A percentile compares a stretch with the other conserved stretches of the same genome.
These are phyloP conservation scores for Drosophila robusta DNA, from an alignment of 2,888 invertebrate species.

Conservation along the genomic window DNA sequence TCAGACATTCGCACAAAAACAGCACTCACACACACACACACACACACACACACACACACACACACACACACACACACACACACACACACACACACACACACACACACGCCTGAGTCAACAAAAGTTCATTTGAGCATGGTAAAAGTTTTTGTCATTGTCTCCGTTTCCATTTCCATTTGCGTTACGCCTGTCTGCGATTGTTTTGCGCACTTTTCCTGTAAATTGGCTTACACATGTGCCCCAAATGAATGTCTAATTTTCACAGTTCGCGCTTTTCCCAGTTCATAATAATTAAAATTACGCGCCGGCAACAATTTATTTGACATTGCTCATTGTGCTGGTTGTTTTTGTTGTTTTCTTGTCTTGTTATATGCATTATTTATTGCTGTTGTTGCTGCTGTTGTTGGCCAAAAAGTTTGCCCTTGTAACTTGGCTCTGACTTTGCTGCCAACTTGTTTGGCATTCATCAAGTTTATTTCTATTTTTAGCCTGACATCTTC, in stretches of 20 bases:
- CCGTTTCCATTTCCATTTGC: neutral
- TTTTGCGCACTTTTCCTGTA: slow-evolving; percentile 21
- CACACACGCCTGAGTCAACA: slow-evolving; percentile 41
- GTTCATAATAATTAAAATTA: slow-evolving; percentile 76
- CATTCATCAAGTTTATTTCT: slow-evolving; percentile 71
- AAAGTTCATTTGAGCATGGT: slow-evolving; percentile 64
- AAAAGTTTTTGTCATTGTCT: slow-evolving; percentile 60
- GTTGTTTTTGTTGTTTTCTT: slow-evolving; percentile 28
- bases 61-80: slow-evolving; percentile 10
- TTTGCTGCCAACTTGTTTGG: slow-evolving; percentile 70
- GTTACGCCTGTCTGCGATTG: slow-evolving; percentile 3
- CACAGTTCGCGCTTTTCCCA: slow-evolving; percentile 54
- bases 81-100: slow-evolving; percentile 3
- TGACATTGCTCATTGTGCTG: slow-evolving; percentile 52
- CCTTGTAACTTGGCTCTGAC: slow-evolving; percentile 60
- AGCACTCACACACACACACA: slow-evolving; percentile 4
- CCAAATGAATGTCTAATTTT: slow-evolving; percentile 74
- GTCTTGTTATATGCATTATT: slow-evolving; percentile 66
- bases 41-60: slow-evolving; percentile 16
- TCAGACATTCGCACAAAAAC: too few relatives aligned
- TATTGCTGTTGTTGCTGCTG: slow-evolving; percentile 53
- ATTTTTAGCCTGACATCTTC: slow-evolving; percentile 37
- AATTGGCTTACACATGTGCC: slow-evolving; percentile 46
- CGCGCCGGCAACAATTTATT: slow-evolving; percentile 61
- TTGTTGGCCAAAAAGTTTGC: slow-evolving; percentile 60